Evolutionary conservation across 2,797 vertebrate genomes (phyloP).

Genomic region (Channa striata): DNA sequence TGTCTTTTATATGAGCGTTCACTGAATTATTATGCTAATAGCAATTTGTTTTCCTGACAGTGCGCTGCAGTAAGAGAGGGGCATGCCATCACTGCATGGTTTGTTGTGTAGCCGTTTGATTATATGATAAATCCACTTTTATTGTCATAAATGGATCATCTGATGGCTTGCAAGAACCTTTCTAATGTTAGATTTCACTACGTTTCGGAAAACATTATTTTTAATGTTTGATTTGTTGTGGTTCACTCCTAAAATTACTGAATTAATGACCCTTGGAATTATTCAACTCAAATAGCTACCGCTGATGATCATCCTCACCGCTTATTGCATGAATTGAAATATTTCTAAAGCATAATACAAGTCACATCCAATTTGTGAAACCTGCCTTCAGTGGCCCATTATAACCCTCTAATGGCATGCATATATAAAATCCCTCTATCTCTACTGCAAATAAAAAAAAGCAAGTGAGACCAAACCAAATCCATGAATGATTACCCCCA

Average conservation of each 20-base stretch:
- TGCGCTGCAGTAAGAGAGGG: conserved; percentile 9
- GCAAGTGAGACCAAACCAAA: conserved; percentile 74
- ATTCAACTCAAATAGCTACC: conserved; percentile 49
- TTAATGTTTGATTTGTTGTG: conserved; percentile 17
- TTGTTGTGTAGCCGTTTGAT: conserved; percentile 13
- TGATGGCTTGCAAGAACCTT: background rate
- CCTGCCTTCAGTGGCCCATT: conserved; percentile 65
- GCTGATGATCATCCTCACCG: conserved; percentile 26
- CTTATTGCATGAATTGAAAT: conserved; percentile 51
- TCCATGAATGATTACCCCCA: conserved; percentile 78
- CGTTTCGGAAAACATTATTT: conserved; percentile 22
- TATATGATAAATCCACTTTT: conserved; percentile 35
- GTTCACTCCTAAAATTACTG: conserved; percentile 30
- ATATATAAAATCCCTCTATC: conserved; percentile 71
- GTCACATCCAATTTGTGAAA: conserved; percentile 65
- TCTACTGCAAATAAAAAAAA: conserved; percentile 69
- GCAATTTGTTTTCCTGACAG: conserved; percentile 59
- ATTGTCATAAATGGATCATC: conserved; percentile 24
- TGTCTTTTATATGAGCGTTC: conserved; percentile 47
- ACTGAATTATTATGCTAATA: conserved; percentile 68
- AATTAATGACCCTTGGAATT: conserved; percentile 54
- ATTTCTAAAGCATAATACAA: conserved; percentile 47
- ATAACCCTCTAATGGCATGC: conserved; percentile 66
- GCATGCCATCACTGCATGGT: conserved; percentile 4
- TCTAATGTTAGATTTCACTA: conserved; percentile 8